Base-by-base conservation (phyloP, 2,113 vertebrate genomes). In the Rhinichthys klamathensis region DNA sequence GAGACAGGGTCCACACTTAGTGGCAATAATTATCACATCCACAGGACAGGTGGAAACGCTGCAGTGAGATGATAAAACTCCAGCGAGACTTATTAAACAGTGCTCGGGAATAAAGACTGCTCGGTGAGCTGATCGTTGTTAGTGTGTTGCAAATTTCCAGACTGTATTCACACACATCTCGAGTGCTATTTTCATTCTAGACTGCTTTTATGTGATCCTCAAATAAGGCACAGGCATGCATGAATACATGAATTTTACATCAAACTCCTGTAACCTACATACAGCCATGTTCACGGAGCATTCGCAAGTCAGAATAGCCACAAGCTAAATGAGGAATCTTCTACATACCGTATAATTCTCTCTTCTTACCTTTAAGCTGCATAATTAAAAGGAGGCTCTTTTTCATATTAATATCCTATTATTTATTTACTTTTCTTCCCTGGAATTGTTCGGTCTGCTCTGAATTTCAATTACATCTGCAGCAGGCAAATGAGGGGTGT, bases 1-100 rank as follows among this genome's bases (percentile, higher is more conserved):
- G 92, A 82, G 90, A 89, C 76, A 69, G 61, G 77, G 86, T 89
- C 89, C 89, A 90, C 82, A 91, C 92, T 92, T 93, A 93, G 92
- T 93, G 92, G 92, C 91, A 91, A 93, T 94, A 93, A 94, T 94
- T 93, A 93, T 89, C 85, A 86, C 90, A 89, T 90, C 87, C 75
- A 80, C 85, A 77, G 82, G 88, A 86, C 41, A 76, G 58, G 70
- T 44, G 84, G 72, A 84, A 88, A 88, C 89, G 89, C 90, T 89
- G 89, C 91, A 84, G 83, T 83, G 84, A 84, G 85, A 86, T 85
- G 91, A 91, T 88, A 88, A 83, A 92, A 87, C 89, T 84, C 76
- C 73, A 35, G 86, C 84, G 81, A 86, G 87, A 84, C 77, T 86
- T 89, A 89, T 79, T 84, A 88, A 84, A 83, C 84, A 80, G 87